Evolutionary conservation across 2,113 vertebrate genomes (phyloP), one percentile per base, ranked within the genome.

Genomic region (Phyllostomus hastatus): DNA sequence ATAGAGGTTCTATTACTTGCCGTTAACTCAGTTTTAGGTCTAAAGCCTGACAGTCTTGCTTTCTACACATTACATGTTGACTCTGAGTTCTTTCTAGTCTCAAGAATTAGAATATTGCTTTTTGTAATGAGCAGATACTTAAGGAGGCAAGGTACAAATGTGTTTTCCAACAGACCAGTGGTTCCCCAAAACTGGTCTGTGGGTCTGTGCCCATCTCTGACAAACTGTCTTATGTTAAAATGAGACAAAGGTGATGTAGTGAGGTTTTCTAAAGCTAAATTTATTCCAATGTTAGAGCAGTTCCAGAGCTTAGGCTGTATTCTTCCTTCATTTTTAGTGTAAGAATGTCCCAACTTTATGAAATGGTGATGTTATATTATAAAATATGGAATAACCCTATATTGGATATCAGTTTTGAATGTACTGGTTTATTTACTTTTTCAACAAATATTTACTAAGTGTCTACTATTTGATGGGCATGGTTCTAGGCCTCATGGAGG

Each of bases 331-430:
- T 70, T 90, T 95, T 96, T 54, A 73, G 43, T 88, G 57, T 86
- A 86, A 85, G 79, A n/a, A 50, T 72, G 14, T 78, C 73, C n/a
- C 90, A 28, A 75, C 16, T 91, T 97, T 61, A 79, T 91, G 35
- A 95, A 95, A 69, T 86, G 41, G 54, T 54, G 33, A 69, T 38
- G 82, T 38, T 92, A 70, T 81, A 72, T 54, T 69, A 50, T 59
- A 82, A 85, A 86, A 73, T 78, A n/a, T 26, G 20, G 61, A 93
- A 24, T 70, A 73, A 75, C 14, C 6, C 52, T 41, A 48, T 59
- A 50, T 41, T 85, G 16, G 43, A 50, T 79, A 17, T 33, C 9
- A 2, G 24, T 70, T 72, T 70, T 17, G 48, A 80, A 48, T 43
- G 35, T 61, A 19, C 4, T 70, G 19, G 10, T 57, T 96, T 41